Evolutionary conservation across 1,140 invertebrate species (phyloP).

Genomic region (Steinernema khuongi): DNA sequence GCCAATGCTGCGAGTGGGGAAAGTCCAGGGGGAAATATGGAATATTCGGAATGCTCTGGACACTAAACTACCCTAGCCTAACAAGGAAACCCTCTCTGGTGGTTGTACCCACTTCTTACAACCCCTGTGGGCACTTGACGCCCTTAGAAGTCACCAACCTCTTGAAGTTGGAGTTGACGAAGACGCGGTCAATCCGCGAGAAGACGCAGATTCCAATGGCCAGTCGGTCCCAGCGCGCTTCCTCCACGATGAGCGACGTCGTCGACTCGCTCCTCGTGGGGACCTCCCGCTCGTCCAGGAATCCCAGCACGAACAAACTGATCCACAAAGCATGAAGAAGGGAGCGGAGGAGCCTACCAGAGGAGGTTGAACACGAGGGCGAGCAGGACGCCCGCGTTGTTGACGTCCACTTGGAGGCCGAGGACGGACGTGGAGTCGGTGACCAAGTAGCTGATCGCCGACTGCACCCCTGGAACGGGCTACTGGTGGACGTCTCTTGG

Average conservation of each 20-base stretch:
- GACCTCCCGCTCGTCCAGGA: background rate
- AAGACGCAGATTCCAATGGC: background rate
- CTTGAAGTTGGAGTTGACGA: background rate
- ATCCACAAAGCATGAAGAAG: too few species aligned
- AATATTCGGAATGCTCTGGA: too few species aligned
- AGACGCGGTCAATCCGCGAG: background rate
- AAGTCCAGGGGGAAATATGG: too few species aligned
- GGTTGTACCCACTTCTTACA: too few species aligned
- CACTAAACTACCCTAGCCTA: too few species aligned
- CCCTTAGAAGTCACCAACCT: too few species aligned
- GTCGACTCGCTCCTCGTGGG: background rate
- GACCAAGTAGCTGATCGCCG: background rate
- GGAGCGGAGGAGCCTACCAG: too few species aligned
- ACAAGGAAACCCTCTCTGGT: too few species aligned
- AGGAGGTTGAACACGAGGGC: background rate
- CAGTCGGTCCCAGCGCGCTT: background rate
- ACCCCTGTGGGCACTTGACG: too few species aligned
- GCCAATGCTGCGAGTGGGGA: too few species aligned
- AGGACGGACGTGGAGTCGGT: background rate
- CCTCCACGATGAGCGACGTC: background rate
- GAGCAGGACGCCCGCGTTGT: background rate
- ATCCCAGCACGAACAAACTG: background rate
- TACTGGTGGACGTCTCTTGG: background rate
- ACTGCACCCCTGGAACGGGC: background rate
- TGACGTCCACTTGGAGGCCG: background rate